Conservation (phyloP, 2,113 vertebrate genomes). For the Oreochromis tanganicae region DNA sequence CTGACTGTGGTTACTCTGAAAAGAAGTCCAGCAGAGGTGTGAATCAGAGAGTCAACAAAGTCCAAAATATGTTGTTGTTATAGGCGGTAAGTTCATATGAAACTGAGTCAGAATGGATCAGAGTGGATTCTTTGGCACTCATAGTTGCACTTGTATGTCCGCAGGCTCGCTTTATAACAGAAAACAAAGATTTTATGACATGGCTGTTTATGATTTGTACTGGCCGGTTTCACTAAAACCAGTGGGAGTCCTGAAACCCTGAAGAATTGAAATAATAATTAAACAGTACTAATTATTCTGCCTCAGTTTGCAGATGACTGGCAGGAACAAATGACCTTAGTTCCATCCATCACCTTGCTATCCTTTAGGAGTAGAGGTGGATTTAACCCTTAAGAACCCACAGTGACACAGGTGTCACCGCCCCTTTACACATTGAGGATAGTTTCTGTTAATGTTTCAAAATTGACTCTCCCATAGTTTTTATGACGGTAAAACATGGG, state of each 20-base stretch:
- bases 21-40: not conserved
- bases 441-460: no score
- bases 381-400: no score
- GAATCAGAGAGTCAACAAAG: not conserved
- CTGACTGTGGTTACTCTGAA: not conserved
- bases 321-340: not conserved
- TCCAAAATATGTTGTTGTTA: not conserved
- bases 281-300: not conserved
- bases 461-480: no score
- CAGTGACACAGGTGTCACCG: no score
- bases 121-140: not conserved
- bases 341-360: not conserved
- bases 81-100: not conserved
- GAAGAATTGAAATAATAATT: not conserved
- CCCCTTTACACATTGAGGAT: no score
- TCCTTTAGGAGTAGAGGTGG: not conserved
- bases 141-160: not conserved
- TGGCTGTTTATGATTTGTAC: not conserved
- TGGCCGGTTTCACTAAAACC: not conserved
- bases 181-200: not conserved
- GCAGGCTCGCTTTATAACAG: not conserved
- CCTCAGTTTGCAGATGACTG: not conserved
- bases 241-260: not conserved
- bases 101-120: not conserved
- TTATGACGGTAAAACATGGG: no score